Base-by-base conservation (phyloP, 2,797 vertebrate genomes). In the Pygocentrus nattereri region DNA sequence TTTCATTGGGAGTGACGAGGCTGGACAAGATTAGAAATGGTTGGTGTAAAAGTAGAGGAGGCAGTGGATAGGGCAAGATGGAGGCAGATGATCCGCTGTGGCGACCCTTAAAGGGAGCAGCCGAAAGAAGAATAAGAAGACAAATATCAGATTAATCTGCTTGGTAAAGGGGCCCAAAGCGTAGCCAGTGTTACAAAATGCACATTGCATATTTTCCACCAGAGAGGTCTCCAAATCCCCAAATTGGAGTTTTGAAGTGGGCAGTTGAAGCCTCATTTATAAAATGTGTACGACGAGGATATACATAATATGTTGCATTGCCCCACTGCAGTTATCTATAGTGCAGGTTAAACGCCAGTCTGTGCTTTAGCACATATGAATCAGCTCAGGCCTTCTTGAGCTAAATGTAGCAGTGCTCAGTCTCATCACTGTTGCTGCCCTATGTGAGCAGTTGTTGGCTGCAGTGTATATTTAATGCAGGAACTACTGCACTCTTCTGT, bases 391-490 rank as follows among this genome's bases (percentile, higher is more conserved):
- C 62, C 27, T 19, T 34, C 5, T 5, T 10, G 18, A 7, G 27
- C 61, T 64, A 7, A 34, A 31, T 64, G 16, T 16, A 4, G 15
- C 61, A 65, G 2, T 52, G 27, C 44, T 38, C 3, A 21, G 10
- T 21, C 54, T 21, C 15, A 25, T 21, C 34, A 12, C 41, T 44
- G 61, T 18, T 10, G 34, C 74, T 64, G 69, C 54, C 34, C 54
- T 78, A 25, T 31, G n/a, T 64, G 58, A 67, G 50, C 31, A n/a
- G 25, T 27, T 78, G 38, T 38, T n/a, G 18, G 3, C 27, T 62
- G n/a, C 11, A 34, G 21, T 54, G 69, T 19, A 31, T 19, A 0
- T 67, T 74, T 78, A 69, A 81, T 81, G 61, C 44, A 49, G 56
- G 65, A 67, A 16, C 56, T 67, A 12, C 69, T 62, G 0, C 58